These are phyloP conservation scores for Chymomyza costata DNA, from an alignment of 1,140 invertebrate species.

Conservation along the genomic window DNA sequence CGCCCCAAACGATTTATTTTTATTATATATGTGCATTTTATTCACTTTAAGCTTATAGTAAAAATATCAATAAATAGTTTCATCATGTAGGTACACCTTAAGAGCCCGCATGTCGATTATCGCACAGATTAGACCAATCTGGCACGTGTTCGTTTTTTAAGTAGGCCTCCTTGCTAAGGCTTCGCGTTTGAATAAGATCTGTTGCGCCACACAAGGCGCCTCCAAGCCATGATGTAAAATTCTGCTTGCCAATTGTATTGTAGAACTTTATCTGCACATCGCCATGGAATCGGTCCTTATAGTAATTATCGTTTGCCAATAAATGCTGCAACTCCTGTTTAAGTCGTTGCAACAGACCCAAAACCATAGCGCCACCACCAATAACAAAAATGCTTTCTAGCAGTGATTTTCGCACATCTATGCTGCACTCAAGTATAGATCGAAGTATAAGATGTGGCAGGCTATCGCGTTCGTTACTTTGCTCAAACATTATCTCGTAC, in stretches of 20 bases:
- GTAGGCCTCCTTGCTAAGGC: constrained; percentile 85
- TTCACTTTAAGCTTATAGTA: constrained; percentile 32
- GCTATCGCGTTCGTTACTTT: constrained; percentile 88
- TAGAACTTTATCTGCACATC: constrained; percentile 83
- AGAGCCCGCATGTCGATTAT: constrained; percentile 76
- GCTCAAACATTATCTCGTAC: constrained; percentile 89
- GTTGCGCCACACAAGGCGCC: constrained; percentile 90
- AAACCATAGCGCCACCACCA: constrained; percentile 88
- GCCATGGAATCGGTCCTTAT: constrained; percentile 77
- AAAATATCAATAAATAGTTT: constrained; percentile 8
- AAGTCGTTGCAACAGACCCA: constrained; percentile 86
- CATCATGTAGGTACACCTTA: constrained; percentile 9
- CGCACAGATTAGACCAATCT: constrained; percentile 87
- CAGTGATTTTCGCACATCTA: constrained; percentile 84
- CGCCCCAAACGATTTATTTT: no score
- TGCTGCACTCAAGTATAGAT: constrained; percentile 85
- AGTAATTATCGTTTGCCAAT: constrained; percentile 78
- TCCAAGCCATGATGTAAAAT: constrained; percentile 91
- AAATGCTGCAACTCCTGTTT: constrained; percentile 84
- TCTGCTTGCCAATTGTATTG: constrained; percentile 85
- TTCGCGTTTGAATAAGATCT: constrained; percentile 84
- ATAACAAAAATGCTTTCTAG: constrained; percentile 89
- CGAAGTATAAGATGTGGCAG: constrained; percentile 90
- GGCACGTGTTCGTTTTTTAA: constrained; percentile 82
- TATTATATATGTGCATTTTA: no score